A percentile compares a stretch with the other conserved stretches of the same genome.
Conservation (phyloP, 1,140 invertebrate species). For the Bathynomus jamesi region DNA sequence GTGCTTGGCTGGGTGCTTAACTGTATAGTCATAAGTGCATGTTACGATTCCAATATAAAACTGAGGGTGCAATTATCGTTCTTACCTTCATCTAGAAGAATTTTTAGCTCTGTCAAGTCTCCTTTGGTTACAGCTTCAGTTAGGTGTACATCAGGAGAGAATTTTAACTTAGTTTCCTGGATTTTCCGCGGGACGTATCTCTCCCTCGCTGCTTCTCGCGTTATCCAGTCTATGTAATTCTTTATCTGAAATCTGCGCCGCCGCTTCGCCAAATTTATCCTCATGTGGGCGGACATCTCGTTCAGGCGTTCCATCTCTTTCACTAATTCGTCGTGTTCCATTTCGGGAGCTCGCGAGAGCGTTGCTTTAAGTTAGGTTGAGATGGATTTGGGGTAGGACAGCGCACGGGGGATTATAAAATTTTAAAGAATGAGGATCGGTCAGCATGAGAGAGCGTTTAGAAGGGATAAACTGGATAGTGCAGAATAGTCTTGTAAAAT, state of each 20-base stretch:
- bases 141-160: slow-evolving; percentile 16
- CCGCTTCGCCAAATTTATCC: slow-evolving; percentile 17
- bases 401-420: no score
- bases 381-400: no score
- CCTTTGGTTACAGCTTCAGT: slow-evolving; percentile 25
- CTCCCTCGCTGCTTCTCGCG: slow-evolving; percentile 9
- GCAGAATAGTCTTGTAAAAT: no score
- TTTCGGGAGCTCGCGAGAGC: no score
- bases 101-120: slow-evolving; percentile 17
- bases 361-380: no score
- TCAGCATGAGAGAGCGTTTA: no score
- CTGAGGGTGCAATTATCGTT: neutral
- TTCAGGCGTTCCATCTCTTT: slow-evolving; percentile 19
- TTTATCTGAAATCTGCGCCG: no score
- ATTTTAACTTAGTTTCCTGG: slow-evolving; percentile 11
- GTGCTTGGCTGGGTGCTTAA: neutral
- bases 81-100: slow-evolving; percentile 21
- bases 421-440: no score
- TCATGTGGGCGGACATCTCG: slow-evolving; percentile 10
- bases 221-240: slow-evolving; percentile 6
- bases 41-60: neutral
- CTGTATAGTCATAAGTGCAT: neutral
- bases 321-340: slow-evolving; percentile 20
- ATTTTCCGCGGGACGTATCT: no score
- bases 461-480: no score